phyloP scores from a whole-genome alignment of 2,888 invertebrate species.

The Atethmia centrago region DNA sequence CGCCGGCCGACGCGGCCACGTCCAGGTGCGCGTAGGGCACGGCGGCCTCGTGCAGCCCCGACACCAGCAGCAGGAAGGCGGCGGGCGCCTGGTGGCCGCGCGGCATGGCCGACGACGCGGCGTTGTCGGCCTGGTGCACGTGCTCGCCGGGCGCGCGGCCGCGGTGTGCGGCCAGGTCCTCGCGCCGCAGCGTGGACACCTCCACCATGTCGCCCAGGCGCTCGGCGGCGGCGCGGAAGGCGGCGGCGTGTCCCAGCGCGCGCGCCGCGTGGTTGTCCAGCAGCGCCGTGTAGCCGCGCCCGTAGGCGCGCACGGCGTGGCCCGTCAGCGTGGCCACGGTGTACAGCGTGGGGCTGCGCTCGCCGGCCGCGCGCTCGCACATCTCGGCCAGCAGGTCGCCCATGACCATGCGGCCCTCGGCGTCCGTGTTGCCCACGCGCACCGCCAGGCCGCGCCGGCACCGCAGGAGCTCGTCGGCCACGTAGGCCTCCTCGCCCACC shows the following conservation, averaged over 20 bases:
- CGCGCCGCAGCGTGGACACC: constrained; percentile 93
- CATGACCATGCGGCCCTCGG: constrained; percentile 98
- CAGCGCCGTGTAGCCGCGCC: constrained; percentile 93
- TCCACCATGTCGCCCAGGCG: constrained; percentile 95
- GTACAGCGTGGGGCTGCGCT: constrained; percentile 95
- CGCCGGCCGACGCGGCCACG: constrained; percentile 95
- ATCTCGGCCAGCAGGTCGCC: constrained; percentile 95
- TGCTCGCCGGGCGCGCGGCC: constrained; percentile 96
- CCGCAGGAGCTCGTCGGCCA: constrained; percentile 97
- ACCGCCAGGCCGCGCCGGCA: constrained; percentile 95
- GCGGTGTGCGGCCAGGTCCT: constrained; percentile 93
- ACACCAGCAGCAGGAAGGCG: constrained; percentile 96
- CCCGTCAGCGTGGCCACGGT: constrained; percentile 98
- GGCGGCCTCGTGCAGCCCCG: constrained; percentile 94
- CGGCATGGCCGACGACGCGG: constrained; percentile 92
- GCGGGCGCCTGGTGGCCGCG: constrained; percentile 95
- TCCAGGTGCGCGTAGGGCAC: constrained; percentile 95
- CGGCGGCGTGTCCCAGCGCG: constrained; percentile 85
- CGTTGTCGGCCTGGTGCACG: constrained; percentile 94
- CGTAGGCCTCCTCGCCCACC: constrained; percentile 96
- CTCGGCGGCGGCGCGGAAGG: constrained; percentile 92
- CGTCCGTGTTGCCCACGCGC: constrained; percentile 98
- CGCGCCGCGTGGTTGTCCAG: constrained; percentile 95
- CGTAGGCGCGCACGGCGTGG: constrained; percentile 93
- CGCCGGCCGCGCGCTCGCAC: constrained; percentile 91